Conservation (phyloP, 2,113 vertebrate genomes). For the Cariama cristata region DNA sequence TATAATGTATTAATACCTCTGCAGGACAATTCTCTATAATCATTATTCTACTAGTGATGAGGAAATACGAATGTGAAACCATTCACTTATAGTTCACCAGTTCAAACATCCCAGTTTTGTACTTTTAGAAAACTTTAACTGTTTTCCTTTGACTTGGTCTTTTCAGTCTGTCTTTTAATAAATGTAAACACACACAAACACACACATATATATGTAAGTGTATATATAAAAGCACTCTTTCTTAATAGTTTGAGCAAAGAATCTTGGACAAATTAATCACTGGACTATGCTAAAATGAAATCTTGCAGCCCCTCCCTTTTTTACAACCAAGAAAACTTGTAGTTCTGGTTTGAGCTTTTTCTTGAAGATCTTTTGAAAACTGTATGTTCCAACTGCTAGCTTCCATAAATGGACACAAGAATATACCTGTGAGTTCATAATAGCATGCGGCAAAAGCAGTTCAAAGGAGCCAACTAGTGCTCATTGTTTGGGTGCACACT, state of each 20-base stretch:
- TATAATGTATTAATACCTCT: neutral
- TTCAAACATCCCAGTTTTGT: neutral
- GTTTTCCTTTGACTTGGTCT: neutral
- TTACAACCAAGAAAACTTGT: neutral
- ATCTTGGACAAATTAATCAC: neutral
- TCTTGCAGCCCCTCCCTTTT: neutral
- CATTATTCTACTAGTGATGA: neutral
- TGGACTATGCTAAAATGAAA: neutral
- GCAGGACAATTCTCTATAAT: neutral
- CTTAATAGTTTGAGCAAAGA: neutral
- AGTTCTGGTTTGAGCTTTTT: neutral
- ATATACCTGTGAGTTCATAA: neutral
- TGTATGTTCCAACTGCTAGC: neutral
- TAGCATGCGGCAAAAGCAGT: conserved; percentile 20
- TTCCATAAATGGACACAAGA: neutral
- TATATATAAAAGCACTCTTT: neutral
- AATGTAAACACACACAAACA: neutral
- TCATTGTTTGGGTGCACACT: neutral
- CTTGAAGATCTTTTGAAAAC: neutral
- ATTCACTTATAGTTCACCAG: neutral
- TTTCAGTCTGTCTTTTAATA: neutral
- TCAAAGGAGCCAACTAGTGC: neutral
- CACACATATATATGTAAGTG: fast-evolving
- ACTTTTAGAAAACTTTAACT: neutral
- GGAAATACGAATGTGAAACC: neutral